Conservation (phyloP, 1,140 invertebrate genomes). For the Gonioctena quinquepunctata region DNA sequence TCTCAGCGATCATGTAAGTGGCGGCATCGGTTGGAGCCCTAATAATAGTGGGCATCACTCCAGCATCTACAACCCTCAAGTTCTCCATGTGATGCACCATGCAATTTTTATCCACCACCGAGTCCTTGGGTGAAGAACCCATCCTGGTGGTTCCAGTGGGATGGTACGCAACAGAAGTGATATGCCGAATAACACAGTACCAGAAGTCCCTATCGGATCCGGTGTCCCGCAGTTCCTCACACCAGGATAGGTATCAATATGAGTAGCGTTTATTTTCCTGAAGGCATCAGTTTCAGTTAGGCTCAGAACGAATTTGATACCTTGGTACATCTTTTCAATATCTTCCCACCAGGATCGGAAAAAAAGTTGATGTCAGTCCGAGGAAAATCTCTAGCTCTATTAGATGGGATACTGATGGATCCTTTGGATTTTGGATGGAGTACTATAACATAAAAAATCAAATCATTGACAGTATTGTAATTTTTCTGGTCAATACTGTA, state of each 20-base stretch:
- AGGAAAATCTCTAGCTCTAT: constrained; percentile 74
- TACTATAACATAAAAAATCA: constrained; percentile 60
- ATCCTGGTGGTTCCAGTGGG: constrained; percentile 65
- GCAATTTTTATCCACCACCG: constrained; percentile 56
- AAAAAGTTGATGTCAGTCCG: constrained; percentile 79
- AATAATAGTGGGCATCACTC: constrained; percentile 46
- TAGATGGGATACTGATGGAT: constrained; percentile 66
- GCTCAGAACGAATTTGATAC: constrained; percentile 56
- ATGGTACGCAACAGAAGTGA: constrained; percentile 48
- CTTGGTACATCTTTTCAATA: constrained; percentile 54
- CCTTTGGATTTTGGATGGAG: constrained; percentile 76
- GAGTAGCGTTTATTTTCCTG: constrained; percentile 55
- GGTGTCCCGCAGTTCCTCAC: neutral
- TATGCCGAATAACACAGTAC: constrained; percentile 21
- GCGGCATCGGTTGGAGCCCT: constrained; percentile 58
- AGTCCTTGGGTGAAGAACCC: constrained; percentile 58
- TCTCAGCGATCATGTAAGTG: constrained; percentile 59
- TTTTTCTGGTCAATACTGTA: neutral
- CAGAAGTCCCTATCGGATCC: constrained; percentile 18
- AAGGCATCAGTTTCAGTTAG: constrained; percentile 58
- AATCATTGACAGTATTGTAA: constrained; percentile 32
- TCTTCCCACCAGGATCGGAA: constrained; percentile 62
- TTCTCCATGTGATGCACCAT: constrained; percentile 54
- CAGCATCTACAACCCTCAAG: constrained; percentile 58
- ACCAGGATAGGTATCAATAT: constrained; percentile 24